Percentiles rank a stretch among this genome's conserved stretches.
Evolutionary conservation across 35 echinoderm and acorn worm species (phyloP).

Genomic region (Holothuria glaberrima): DNA sequence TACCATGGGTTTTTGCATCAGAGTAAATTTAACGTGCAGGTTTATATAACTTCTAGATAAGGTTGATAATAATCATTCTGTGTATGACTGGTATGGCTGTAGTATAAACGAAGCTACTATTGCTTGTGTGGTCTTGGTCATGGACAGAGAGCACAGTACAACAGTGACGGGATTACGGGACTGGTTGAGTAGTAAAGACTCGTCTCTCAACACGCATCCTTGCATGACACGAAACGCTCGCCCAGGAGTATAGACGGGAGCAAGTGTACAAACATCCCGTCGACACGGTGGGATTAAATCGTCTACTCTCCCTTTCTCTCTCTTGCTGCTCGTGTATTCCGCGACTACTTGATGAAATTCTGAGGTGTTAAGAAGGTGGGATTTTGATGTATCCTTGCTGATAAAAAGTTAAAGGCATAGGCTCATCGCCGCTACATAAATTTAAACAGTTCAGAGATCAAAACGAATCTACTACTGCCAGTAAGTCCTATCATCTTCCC

Average conservation of each 20-base stretch:
- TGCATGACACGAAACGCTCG: slow-evolving; percentile 36
- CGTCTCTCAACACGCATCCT: slow-evolving; percentile 30
- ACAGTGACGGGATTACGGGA: neutral
- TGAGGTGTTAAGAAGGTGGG: slow-evolving; percentile 6
- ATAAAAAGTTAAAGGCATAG: too few relatives aligned
- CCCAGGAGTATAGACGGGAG: neutral
- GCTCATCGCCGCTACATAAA: too few relatives aligned
- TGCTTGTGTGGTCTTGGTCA: slow-evolving; percentile 21
- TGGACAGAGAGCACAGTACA: neutral
- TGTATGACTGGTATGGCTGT: neutral
- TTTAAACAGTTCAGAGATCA: too few relatives aligned
- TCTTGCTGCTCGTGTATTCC: too few relatives aligned
- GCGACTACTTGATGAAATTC: neutral
- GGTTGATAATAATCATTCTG: too few relatives aligned
- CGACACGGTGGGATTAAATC: slow-evolving; percentile 39
- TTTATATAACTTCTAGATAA: too few relatives aligned
- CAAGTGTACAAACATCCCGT: slow-evolving; percentile 47
- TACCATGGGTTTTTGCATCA: too few relatives aligned
- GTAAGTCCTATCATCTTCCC: too few relatives aligned
- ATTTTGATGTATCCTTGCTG: slow-evolving; percentile 40
- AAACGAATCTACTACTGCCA: too few relatives aligned
- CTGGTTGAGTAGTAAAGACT: slow-evolving; percentile 22
- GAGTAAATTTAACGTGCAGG: too few relatives aligned
- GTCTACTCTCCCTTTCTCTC: slow-evolving; percentile 1
- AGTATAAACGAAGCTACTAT: neutral